These are phyloP conservation scores for Xestia c-nigrum DNA, from an alignment of 2,888 invertebrate genomes.

Conservation along the genomic window DNA sequence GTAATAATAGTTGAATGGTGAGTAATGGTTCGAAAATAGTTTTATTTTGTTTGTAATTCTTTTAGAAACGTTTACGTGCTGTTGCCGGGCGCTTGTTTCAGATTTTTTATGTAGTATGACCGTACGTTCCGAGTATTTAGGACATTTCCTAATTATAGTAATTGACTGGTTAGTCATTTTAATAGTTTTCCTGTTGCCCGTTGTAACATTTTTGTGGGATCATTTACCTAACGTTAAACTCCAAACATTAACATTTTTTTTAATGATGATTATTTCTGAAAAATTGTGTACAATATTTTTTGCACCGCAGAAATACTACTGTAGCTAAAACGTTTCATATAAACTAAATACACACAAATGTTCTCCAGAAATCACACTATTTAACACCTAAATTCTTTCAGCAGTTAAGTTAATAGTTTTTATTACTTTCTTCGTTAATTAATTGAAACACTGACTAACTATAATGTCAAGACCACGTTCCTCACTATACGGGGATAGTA, in stretches of 20 bases:
- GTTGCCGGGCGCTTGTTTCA: constrained; percentile 51
- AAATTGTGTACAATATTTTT: background rate
- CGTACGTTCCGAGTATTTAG: constrained; percentile 33
- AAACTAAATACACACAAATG: background rate
- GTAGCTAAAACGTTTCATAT: background rate
- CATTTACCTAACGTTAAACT: background rate
- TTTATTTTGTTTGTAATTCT: constrained; percentile 65
- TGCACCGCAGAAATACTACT: accelerated
- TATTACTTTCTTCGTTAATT: background rate
- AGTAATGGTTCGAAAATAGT: constrained; percentile 66
- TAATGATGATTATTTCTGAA: background rate
- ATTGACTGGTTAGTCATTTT: constrained; percentile 49
- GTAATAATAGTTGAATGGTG: constrained; percentile 60
- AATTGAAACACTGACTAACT: background rate
- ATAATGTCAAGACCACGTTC: background rate
- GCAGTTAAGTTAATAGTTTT: background rate
- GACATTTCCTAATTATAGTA: constrained; percentile 56
- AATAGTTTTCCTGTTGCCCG: constrained; percentile 41
- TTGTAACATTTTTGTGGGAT: background rate
- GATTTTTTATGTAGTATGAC: constrained; percentile 33
- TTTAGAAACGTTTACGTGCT: constrained; percentile 50
- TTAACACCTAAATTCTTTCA: background rate
- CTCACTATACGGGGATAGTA: background rate
- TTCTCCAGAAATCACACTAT: background rate
- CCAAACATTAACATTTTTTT: background rate